Evolutionary conservation across 92 coral and sea anemone species (phyloP).

Genomic region (Palythoa grandis): DNA sequence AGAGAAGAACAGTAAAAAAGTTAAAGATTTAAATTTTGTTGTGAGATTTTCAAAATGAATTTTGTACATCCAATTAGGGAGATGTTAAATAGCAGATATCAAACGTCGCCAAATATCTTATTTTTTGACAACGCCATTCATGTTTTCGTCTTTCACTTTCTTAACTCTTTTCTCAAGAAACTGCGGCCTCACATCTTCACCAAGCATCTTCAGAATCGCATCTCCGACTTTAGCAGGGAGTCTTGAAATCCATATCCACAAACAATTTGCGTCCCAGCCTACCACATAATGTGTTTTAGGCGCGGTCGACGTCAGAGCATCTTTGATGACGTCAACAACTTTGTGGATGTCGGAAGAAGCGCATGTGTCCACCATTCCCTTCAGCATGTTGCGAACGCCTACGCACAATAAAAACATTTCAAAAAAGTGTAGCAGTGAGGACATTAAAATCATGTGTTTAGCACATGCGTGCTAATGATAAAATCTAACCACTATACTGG

Average conservation of each 20-base stretch:
- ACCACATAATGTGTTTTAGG: conserved; percentile 86
- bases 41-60: too few species aligned
- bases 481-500: too few species aligned
- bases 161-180: neutral
- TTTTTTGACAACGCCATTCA: conserved; percentile 1
- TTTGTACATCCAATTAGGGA: too few species aligned
- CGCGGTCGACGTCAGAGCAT: conserved; percentile 80
- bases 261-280: conserved; percentile 86
- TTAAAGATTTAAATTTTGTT: too few species aligned
- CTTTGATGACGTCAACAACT: conserved; percentile 77
- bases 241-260: conserved; percentile 95
- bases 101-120: neutral
- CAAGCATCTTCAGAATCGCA: conserved; percentile 62
- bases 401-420: neutral
- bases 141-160: neutral
- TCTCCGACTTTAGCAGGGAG: conserved; percentile 83
- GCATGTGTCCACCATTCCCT: conserved; percentile 85
- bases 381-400: conserved; percentile 80
- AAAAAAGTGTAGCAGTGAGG: neutral
- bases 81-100: too few species aligned
- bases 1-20: too few species aligned
- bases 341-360: conserved; percentile 79
- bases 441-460: neutral
- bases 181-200: conserved; percentile 63
- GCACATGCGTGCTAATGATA: too few species aligned